A percentile compares a stretch with the other conserved stretches of the same genome.
These are phyloP conservation scores for Lymantria dispar DNA, from an alignment of 2,888 invertebrate genomes.

Conservation along the genomic window DNA sequence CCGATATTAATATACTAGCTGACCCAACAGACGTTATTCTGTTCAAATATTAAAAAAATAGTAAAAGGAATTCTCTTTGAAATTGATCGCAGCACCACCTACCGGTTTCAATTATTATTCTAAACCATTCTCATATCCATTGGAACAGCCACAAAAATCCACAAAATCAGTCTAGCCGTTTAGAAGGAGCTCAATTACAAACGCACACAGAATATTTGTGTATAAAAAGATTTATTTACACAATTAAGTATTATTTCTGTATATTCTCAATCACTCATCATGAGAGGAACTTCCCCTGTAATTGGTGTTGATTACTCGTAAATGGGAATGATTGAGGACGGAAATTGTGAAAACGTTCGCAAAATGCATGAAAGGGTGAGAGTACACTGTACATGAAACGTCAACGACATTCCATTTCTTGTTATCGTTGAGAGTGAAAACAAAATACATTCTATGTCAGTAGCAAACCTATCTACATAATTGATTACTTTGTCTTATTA, in stretches of 20 bases:
- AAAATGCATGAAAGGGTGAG: background rate
- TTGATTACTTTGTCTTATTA: background rate
- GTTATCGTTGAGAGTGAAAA: background rate
- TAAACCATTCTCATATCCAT: too few relatives aligned
- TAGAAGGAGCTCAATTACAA: too few relatives aligned
- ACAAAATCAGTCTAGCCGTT: too few relatives aligned
- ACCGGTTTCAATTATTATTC: too few relatives aligned
- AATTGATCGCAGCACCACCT: too few relatives aligned
- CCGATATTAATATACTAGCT: too few relatives aligned
- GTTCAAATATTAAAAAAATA: too few relatives aligned
- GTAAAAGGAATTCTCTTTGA: too few relatives aligned
- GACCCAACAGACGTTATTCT: too few relatives aligned
- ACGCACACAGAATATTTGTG: too few relatives aligned
- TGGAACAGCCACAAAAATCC: too few relatives aligned
- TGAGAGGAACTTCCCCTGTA: background rate
- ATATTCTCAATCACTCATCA: background rate
- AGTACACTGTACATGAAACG: background rate
- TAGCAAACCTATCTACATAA: background rate
- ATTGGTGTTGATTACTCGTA: conserved; percentile 3
- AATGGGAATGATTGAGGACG: conserved; percentile 8
- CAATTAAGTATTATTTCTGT: background rate
- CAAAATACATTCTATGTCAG: background rate
- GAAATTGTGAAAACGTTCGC: conserved; percentile 9
- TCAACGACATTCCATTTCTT: conserved; percentile 1
- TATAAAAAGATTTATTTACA: too few relatives aligned